Base-by-base conservation (phyloP, 2,888 invertebrate species). In the Drosophila kambysellisi region DNA sequence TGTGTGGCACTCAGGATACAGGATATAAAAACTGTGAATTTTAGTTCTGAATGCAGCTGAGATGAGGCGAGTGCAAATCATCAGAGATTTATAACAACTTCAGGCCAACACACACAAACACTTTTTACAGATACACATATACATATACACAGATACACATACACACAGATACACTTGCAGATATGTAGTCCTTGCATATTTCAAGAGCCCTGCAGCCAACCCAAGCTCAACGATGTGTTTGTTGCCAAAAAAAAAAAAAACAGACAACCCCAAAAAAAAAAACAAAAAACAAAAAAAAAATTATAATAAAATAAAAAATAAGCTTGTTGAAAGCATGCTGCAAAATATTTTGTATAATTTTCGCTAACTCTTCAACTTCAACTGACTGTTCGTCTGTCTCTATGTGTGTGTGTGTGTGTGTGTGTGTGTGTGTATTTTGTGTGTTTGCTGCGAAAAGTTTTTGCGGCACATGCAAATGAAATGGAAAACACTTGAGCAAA, bases 401-500 rank as follows among this genome's bases (percentile, higher is more conserved):
- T 59, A 17, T 52, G 29, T 59, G 11, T 48, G 43, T 62, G 46
- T 71, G 30, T 64, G 29, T 51, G 17, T 59, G 17, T 67, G 43
- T 72, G 63, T 63, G 43, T 59, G 17, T 67, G 43, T 72, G 63
- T 63, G 43, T 60, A 17, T 29, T 52, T 41, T 63, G 50, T 86
- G 53, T 83, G 70, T 70, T 64, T 76, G 83, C 64, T 65, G 81
- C 56, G 67, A 63, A 78, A 87, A 84, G 74, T 85, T 83, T 82
- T 79, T 74, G 83, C 71, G 88, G 76, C 78, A 52, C 83, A 86
- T 88, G 87, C 76, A 90, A 86, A 90, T 90, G 89, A 86, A 86
- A 86, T 90, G 89, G 90, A 86, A 85, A 85, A 88, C 83, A 85
- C 90, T 85, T 85, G 70, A 76, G 76, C 52, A 86, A 73, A 88